Base-by-base conservation (phyloP, 2,888 invertebrate genomes). In the Celastrina argiolus region DNA sequence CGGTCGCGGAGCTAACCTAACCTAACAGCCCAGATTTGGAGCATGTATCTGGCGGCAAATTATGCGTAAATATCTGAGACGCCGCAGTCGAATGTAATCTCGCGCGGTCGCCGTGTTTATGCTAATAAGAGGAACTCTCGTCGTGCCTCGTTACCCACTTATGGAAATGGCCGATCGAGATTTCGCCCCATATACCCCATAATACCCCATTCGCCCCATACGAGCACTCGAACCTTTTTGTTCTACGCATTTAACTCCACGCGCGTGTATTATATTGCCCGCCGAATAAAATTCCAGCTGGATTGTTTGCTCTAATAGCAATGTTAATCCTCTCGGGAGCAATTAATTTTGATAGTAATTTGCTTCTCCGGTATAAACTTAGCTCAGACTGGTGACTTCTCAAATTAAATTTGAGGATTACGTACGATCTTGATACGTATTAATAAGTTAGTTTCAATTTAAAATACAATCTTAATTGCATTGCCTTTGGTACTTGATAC, bases 181-280 rank as follows among this genome's bases (percentile, higher is more conserved):
- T 51, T 51, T 51, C 12, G 12, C 22, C 22, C 22, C 22, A 51
- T 51, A 8, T 22, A 22, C 51, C 51, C 5, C 12, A 51, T 51
- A 22, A 3, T 7, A 1, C 12, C 18, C 22, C 51, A 18, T 18
- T 12, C 22, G 22, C 22, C 51, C 51, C 16, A 16, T 10, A 45
- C n/a, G n/a, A n/a, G n/a, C 45, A 51, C 14, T 51, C 51, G 18
- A 36, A 61, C 61, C 61, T 61, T 61, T 61, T 61, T 61, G 31
- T 59, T 31, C 58, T n/a, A 16, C 18, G 45, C 45, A 51, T 51
- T 51, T 51, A 51, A 51, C 22, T 51, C 22, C 51, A n/a, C n/a
- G n/a, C 22, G 51, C 51, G 22, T 51, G 51, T 51, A 51, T 51
- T 22, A 51, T 51, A 22, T 51, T 26, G 51, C 22, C 16, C 7